Percentiles rank a stretch among this genome's conserved stretches.
These are phyloP conservation scores for Drosophila nasuta DNA, from an alignment of 1,140 invertebrate species.

Conservation along the genomic window DNA sequence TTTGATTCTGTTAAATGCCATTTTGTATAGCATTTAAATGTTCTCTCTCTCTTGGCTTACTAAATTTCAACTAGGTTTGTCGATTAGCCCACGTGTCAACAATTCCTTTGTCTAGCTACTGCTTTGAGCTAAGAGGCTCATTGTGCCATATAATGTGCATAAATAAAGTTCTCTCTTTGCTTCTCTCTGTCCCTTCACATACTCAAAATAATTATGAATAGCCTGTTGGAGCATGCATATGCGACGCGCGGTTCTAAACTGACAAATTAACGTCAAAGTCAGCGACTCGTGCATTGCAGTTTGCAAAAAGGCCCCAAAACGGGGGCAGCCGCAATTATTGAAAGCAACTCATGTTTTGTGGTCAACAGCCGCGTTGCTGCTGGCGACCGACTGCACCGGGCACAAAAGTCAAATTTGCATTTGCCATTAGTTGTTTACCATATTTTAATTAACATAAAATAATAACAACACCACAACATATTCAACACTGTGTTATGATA, in stretches of 20 bases:
- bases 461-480: constrained; percentile 35
- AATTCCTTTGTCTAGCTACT: neutral
- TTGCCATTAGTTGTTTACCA: constrained; percentile 70
- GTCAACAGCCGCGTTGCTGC: constrained; percentile 35
- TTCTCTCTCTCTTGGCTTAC: neutral
- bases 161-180: constrained; percentile 39
- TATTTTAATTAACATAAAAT: constrained; percentile 75
- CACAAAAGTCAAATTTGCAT: constrained; percentile 58
- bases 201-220: constrained; percentile 1
- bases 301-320: constrained; percentile 42
- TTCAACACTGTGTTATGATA: constrained; percentile 15
- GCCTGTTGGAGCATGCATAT: constrained; percentile 40
- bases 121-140: constrained; percentile 49
- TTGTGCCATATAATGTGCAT: constrained; percentile 54
- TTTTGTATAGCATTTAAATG: neutral
- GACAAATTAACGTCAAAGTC: constrained; percentile 68
- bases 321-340: constrained; percentile 63
- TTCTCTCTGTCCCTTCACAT: neutral
- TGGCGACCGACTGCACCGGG: constrained; percentile 36
- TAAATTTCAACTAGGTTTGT: neutral
- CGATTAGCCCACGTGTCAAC: neutral
- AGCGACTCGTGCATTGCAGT: constrained; percentile 53
- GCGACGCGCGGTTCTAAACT: constrained; percentile 46
- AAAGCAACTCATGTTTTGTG: constrained; percentile 67
- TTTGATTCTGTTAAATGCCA: neutral